phyloP scores from a whole-genome alignment of 2,888 invertebrate species.

The Mayetiola destructor region DNA sequence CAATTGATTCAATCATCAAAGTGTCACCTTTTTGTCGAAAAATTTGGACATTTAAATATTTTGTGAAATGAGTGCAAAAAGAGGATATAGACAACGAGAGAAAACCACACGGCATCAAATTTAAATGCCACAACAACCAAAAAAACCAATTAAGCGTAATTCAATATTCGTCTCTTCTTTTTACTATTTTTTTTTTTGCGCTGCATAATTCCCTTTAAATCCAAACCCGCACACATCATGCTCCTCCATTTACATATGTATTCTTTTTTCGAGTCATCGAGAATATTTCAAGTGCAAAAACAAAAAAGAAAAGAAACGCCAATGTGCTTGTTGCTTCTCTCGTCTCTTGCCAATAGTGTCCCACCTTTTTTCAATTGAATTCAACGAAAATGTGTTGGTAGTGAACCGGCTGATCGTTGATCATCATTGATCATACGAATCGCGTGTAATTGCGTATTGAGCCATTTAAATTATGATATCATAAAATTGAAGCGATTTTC shows the following conservation, averaged over 20 bases:
- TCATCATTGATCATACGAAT: not conserved
- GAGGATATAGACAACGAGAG: no score
- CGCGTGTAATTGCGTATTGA: not conserved
- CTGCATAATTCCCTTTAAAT: constrained; percentile 10
- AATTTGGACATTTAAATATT: no score
- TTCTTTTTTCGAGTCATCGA: not conserved
- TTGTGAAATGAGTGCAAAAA: no score
- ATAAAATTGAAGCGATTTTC: constrained; percentile 9
- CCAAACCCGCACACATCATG: not conserved
- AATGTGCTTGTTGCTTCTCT: not conserved
- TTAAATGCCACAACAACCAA: not conserved
- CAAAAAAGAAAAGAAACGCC: not conserved
- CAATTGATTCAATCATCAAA: no score
- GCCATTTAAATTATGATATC: constrained; percentile 11
- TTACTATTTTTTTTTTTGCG: not conserved
- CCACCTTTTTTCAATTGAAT: no score
- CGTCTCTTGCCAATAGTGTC: no score
- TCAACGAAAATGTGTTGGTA: no score
- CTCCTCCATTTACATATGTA: not conserved
- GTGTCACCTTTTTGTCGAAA: no score
- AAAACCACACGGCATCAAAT: no score
- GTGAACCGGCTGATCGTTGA: constrained; percentile 8
- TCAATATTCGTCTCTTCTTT: constrained; percentile 3
- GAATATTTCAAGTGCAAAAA: no score
- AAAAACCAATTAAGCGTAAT: constrained; percentile 9